Evolutionary conservation across 2,113 vertebrate genomes (phyloP), one percentile per base, ranked within the genome.

Genomic region (Cebidichthys violaceus): DNA sequence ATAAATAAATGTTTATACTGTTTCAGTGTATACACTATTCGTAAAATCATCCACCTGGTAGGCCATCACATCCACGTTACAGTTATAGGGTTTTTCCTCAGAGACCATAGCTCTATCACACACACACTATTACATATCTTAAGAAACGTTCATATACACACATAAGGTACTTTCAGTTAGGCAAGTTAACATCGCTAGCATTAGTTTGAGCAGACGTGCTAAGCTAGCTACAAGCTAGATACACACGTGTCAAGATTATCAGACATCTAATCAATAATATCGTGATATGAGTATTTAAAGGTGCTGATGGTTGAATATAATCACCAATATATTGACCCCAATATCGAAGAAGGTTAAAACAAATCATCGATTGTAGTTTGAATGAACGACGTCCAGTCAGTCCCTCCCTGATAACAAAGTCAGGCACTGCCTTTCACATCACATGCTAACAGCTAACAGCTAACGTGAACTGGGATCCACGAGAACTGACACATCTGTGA

Each of bases 371-470:
- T 9, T 20, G 64, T 71, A 90, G 85, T 88, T 85, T 87, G 90
- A 90, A 90, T 92, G 88, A 88, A 81, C 75, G 86, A 71, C 85
- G 82, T 82, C 18, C 67, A 79, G 70, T 11, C 79, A 75, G 57
- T 91, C 84, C 90, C 88, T 92, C 82, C 81, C 90, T 88, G 81
- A 85, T 13, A 77, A 92, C 93, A 91, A 89, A 92, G 91, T 92
- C 84, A 81, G 79, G 47, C 66, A 59, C 55, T 41, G 57, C 73
- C 88, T 89, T 62, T 43, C 88, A 86, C 90, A 88, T 90, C 88
- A 84, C 90, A 87, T 57, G 83, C 83, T 82, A 37, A 77, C 54
- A 76, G 50, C 50, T 52, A 39, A 39, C 37, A 87, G 90, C 90
- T 94, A 93, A 92, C 50, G 92, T 90, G 91, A 93, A 77, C 84